Percentiles rank a stretch among this genome's conserved stretches.
Conservation (phyloP, 2,113 vertebrate species). For the Hippocampus mohnikei region DNA sequence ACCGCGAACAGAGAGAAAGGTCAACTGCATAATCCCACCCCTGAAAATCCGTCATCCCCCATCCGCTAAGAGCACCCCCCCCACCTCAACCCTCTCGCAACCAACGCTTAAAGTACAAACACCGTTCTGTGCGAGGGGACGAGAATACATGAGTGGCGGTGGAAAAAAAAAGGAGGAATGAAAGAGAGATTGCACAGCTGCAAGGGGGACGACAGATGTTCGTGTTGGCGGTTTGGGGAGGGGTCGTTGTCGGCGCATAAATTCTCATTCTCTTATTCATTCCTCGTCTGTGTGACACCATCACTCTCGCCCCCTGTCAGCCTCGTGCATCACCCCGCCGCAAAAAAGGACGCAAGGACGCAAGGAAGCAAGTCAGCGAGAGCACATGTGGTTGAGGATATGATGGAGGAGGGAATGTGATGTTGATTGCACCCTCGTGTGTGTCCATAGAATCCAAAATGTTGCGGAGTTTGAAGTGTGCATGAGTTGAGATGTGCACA, state of each 20-base stretch:
- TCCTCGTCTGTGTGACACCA: constrained; percentile 43
- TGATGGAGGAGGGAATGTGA: too few relatives aligned
- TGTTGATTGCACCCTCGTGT: too few relatives aligned
- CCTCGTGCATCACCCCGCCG: constrained; percentile 59
- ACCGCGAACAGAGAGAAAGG: constrained; percentile 18
- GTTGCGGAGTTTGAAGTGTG: too few relatives aligned
- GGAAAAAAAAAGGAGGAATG: background rate
- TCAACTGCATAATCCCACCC: constrained; percentile 53
- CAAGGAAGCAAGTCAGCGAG: too few relatives aligned
- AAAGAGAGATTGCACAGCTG: constrained; percentile 52
- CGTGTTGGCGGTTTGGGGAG: constrained; percentile 14
- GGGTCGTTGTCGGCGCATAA: constrained; percentile 30
- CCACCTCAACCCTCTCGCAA: constrained; percentile 12
- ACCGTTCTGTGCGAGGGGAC: constrained; percentile 9
- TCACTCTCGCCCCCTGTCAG: constrained; percentile 24
- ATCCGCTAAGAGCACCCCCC: constrained; percentile 33
- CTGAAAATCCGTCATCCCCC: constrained; percentile 50
- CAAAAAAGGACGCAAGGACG: constrained; percentile 34
- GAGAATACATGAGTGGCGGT: constrained; percentile 17
- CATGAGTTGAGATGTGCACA: too few relatives aligned
- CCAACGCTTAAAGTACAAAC: constrained; percentile 40
- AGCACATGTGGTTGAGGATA: too few relatives aligned
- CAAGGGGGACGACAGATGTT: constrained; percentile 69
- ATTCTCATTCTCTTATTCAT: constrained; percentile 40
- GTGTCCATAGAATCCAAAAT: too few relatives aligned